Conservation (phyloP, 2,888 invertebrate genomes). For the Drosophila antonietae region DNA sequence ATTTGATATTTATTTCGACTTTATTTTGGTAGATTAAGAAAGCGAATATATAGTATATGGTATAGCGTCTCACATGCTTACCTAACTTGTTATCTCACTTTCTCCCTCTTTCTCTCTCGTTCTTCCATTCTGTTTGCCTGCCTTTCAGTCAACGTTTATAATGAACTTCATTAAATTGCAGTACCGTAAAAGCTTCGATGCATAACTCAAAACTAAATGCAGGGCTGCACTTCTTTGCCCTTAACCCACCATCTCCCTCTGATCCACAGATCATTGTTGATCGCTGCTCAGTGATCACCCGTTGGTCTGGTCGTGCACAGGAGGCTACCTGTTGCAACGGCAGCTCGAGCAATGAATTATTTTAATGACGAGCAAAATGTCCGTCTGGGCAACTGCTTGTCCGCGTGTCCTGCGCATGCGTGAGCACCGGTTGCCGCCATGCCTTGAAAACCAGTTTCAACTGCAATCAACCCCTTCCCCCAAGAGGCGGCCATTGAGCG, state of each 20-base stretch:
- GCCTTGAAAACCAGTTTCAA: constrained; percentile 59
- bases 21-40: too few relatives aligned
- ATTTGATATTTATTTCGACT: too few relatives aligned
- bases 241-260: not conserved
- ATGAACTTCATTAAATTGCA: constrained; percentile 37
- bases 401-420: constrained; percentile 56
- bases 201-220: constrained; percentile 63
- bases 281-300: constrained; percentile 53
- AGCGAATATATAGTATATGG: not conserved
- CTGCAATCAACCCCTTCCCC: constrained; percentile 17
- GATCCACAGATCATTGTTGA: constrained; percentile 35
- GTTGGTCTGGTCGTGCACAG: constrained; percentile 24
- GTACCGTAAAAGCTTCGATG: constrained; percentile 22
- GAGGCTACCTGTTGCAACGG: constrained; percentile 69
- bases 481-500: constrained; percentile 58
- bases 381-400: constrained; percentile 15
- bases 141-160: not conserved
- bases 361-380: constrained; percentile 69
- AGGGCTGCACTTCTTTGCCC: constrained; percentile 10
- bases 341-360: constrained; percentile 69
- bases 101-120: not conserved
- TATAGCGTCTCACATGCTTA: too few relatives aligned
- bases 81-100: not conserved
- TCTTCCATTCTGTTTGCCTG: not conserved
- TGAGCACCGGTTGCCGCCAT: constrained; percentile 58